Conservation (phyloP, 64 coral and sea anemone species). For the Montipora sp. region DNA sequence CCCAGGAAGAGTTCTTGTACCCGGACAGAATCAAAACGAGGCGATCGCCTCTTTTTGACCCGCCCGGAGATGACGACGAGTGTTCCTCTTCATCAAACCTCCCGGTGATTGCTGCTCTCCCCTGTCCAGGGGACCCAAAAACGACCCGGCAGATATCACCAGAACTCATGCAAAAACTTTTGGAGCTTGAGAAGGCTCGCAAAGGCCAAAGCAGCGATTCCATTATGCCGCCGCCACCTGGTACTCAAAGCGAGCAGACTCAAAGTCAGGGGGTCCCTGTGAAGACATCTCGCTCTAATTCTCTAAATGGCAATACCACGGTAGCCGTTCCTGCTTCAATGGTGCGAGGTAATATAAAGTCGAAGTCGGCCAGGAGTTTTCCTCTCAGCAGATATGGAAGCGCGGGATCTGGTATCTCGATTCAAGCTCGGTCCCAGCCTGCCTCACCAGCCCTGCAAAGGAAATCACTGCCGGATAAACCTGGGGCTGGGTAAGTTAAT, state of each 20-base stretch:
- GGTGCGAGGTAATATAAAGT: constrained; percentile 84
- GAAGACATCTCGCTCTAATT: constrained; percentile 37
- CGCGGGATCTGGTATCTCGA: neutral
- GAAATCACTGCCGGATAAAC: constrained; percentile 63
- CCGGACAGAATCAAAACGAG: constrained; percentile 77
- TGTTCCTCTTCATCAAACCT: constrained; percentile 9
- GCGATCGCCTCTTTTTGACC: constrained; percentile 31
- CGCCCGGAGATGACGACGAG: constrained; percentile 52
- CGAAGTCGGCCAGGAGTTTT: constrained; percentile 93
- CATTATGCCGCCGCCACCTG: constrained; percentile 66
- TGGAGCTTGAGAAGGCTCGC: constrained; percentile 92
- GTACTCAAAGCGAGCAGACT: neutral
- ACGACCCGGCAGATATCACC: constrained; percentile 76
- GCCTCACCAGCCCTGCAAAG: constrained; percentile 82
- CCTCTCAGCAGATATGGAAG: constrained; percentile 74
- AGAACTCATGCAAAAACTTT: constrained; percentile 96
- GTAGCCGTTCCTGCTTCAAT: constrained; percentile 62
- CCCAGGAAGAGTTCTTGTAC: constrained; percentile 93
- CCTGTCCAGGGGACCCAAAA: neutral
- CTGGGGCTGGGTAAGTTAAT: constrained; percentile 55
- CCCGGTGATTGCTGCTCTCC: constrained; percentile 35
- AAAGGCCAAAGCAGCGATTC: constrained; percentile 60
- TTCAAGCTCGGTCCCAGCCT: constrained; percentile 82
- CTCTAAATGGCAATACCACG: constrained; percentile 6
- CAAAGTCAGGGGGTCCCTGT: constrained; percentile 20